Conservation (phyloP, 2,888 invertebrate species). For the Drosophila mimetica region DNA sequence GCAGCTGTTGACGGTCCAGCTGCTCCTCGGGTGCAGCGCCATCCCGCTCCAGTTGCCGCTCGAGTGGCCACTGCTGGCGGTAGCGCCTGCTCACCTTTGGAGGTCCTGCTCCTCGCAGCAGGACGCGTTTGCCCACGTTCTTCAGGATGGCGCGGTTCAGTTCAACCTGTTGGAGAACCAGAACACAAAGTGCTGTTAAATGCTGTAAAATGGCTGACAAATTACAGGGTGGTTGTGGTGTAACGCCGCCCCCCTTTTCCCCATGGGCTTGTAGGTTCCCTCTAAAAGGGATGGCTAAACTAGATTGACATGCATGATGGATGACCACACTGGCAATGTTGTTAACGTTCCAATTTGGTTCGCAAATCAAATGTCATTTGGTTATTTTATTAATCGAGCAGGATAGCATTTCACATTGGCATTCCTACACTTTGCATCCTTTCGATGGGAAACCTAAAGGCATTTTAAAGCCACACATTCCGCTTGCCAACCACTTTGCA, state of each 20-base stretch:
- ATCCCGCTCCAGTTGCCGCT: slow-evolving; percentile 31
- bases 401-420: neutral
- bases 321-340: slow-evolving; percentile 26
- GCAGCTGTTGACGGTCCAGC: slow-evolving; percentile 23
- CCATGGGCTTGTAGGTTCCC: neutral
- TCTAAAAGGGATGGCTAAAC: slow-evolving; percentile 6
- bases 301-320: slow-evolving; percentile 14
- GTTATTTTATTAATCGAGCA: slow-evolving; percentile 20
- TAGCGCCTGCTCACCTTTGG: slow-evolving; percentile 41
- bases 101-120: slow-evolving; percentile 29
- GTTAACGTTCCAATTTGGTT: slow-evolving; percentile 24
- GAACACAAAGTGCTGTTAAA: slow-evolving; percentile 49
- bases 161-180: slow-evolving; percentile 85
- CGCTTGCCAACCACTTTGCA: neutral
- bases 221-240: slow-evolving; percentile 9
- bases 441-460: neutral
- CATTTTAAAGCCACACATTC: neutral
- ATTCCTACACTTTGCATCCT: neutral
- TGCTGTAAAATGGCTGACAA: slow-evolving; percentile 19
- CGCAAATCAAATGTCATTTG: slow-evolving; percentile 10
- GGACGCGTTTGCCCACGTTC: slow-evolving; percentile 90
- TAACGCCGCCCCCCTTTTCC: neutral
- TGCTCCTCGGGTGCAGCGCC: slow-evolving; percentile 8
- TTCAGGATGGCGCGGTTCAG: slow-evolving; percentile 91
- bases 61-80: slow-evolving; percentile 50